These are phyloP conservation scores for Propithecus coquereli DNA, from an alignment of 2,113 vertebrate species.

Conservation along the genomic window DNA sequence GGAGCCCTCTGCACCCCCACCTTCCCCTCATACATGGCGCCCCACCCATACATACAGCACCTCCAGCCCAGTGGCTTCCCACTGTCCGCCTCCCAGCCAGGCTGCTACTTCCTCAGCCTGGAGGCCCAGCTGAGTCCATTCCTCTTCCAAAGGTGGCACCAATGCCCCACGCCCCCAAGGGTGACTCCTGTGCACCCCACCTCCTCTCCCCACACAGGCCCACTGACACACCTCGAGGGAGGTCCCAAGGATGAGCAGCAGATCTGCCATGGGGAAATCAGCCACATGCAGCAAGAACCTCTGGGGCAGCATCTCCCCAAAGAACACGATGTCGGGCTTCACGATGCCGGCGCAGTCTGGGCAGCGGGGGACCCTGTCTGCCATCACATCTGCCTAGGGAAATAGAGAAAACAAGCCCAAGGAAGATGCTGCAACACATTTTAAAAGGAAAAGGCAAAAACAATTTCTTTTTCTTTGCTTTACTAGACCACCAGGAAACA, in stretches of 20 bases:
- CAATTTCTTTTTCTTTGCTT: too few species aligned
- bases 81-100: not conserved
- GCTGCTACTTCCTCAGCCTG: too few species aligned
- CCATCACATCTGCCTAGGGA: conserved; percentile 87
- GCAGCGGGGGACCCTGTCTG: conserved; percentile 87
- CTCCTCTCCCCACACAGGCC: not conserved
- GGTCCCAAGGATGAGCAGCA: conserved; percentile 94
- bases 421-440: not conserved
- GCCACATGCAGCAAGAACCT: conserved; percentile 89
- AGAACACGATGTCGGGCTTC: conserved; percentile 96
- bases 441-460: not conserved
- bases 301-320: conserved; percentile 92
- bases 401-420: not conserved
- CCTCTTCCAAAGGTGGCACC: rapidly evolving
- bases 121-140: not conserved
- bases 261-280: conserved; percentile 93
- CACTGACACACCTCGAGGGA: conserved; percentile 90
- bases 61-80: not conserved
- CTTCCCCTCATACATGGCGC: not conserved
- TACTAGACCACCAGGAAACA: not conserved
- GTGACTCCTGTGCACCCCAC: too few species aligned
- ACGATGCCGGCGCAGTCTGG: conserved; percentile 86
- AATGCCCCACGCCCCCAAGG: not conserved
- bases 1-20: rapidly evolving
- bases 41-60: not conserved